These are phyloP conservation scores for Nematolebias whitei DNA, from an alignment of 2,113 vertebrate species.

Conservation along the genomic window DNA sequence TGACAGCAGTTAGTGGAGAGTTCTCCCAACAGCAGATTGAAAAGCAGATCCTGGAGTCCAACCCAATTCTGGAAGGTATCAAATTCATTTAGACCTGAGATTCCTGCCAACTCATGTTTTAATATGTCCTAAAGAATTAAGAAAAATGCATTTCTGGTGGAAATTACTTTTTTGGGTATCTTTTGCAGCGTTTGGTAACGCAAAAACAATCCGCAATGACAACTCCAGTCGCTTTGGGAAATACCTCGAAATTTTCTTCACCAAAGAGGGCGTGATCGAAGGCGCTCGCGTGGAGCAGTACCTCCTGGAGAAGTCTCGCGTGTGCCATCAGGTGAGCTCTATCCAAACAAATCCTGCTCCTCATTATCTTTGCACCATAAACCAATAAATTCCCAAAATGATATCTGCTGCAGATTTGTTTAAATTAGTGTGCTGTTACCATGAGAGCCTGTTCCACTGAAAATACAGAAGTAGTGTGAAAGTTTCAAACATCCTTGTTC, in stretches of 20 bases:
- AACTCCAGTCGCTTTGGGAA: conserved; percentile 99
- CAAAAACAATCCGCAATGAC: conserved; percentile 93
- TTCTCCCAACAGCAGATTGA: conserved; percentile 87
- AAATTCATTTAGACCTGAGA: too few relatives aligned
- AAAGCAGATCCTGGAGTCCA: conserved; percentile 92
- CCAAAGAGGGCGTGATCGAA: conserved; percentile 83
- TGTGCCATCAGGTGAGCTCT: conserved; percentile 88
- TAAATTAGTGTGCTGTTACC: conserved; percentile 1
- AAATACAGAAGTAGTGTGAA: not conserved
- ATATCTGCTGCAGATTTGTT: not conserved
- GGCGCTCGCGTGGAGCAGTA: conserved; percentile 92
- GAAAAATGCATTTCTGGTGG: too few relatives aligned
- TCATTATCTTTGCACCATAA: conserved; percentile 8
- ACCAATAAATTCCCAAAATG: not conserved
- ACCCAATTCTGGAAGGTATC: conserved; percentile 91
- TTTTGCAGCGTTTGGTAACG: conserved; percentile 91
- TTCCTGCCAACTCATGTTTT: not conserved
- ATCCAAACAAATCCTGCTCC: not conserved
- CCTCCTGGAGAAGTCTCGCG: conserved; percentile 94
- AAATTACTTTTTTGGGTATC: not conserved
- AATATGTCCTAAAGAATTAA: not conserved
- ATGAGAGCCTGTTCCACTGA: not conserved
- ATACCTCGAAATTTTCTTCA: conserved; percentile 94
- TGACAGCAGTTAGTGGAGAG: conserved; percentile 89
- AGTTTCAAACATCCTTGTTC: not conserved